A percentile compares a stretch with the other conserved stretches of the same genome.
These are phyloP conservation scores for Petrolisthes manimaculis DNA, from an alignment of 2,888 invertebrate genomes.

Conservation along the genomic window DNA sequence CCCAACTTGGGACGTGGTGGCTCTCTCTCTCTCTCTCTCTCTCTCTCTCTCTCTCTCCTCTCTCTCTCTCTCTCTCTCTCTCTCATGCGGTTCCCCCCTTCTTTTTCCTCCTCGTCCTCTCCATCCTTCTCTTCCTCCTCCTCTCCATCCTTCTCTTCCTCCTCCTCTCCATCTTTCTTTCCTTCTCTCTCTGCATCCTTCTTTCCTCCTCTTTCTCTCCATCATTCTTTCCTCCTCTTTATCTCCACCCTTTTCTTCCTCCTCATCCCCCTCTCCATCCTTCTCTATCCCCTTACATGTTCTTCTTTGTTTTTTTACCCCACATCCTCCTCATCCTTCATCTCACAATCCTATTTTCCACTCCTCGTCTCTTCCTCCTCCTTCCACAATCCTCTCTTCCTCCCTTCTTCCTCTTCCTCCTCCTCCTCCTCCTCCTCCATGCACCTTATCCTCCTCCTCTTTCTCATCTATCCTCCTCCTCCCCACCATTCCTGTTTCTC, in stretches of 20 bases:
- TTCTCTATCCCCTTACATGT: not conserved
- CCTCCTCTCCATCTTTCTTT: not conserved
- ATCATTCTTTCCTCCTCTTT: not conserved
- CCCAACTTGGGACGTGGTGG: constrained; percentile 16
- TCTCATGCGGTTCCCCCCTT: too few species aligned
- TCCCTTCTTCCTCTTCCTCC: not conserved
- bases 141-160: not conserved
- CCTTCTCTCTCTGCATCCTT: not conserved
- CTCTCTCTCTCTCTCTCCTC: too few species aligned
- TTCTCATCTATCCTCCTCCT: not conserved
- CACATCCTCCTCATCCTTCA: not conserved
- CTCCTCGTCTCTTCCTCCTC: not conserved
- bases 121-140: too few species aligned
- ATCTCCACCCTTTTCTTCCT: not conserved
- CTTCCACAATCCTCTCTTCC: not conserved
- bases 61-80: too few species aligned
- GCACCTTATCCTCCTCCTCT: not conserved
- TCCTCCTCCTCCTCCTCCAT: not conserved
- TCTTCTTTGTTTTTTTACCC: not conserved
- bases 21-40: not conserved
- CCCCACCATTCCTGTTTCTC: too few species aligned
- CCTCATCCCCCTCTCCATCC: not conserved
- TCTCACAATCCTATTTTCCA: too few species aligned
- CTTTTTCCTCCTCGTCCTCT: too few species aligned
- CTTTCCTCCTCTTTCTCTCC: not conserved